Evolutionary conservation across 2,797 vertebrate genomes (phyloP).

Genomic region (Scolopax rusticola): DNA sequence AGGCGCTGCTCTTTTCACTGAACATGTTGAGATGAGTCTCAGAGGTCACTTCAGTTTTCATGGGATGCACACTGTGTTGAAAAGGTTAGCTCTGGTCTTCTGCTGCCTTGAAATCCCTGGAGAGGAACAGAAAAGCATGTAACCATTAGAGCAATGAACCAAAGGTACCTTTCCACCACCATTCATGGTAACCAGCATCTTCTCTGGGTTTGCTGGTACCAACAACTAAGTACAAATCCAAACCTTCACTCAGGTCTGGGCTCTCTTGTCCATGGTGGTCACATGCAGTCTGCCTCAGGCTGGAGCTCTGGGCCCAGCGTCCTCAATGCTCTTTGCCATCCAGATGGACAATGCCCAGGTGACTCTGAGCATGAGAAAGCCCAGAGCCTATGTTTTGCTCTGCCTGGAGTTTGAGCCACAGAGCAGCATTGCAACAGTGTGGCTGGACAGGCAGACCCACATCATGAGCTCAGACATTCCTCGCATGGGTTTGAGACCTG

Average conservation of each 20-base stretch:
- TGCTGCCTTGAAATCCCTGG: slow-evolving; percentile 18
- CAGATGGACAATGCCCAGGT: neutral
- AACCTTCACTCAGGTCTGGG: neutral
- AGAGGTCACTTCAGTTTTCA: neutral
- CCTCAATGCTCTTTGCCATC: neutral
- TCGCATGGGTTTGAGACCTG: neutral
- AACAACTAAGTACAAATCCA: neutral
- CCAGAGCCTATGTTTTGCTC: neutral
- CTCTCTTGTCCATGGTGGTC: neutral
- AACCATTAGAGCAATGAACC: neutral
- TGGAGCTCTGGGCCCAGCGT: neutral
- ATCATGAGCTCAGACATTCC: neutral
- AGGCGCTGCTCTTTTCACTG: slow-evolving; percentile 77
- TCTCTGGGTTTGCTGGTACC: fast-evolving
- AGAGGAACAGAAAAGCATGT: neutral
- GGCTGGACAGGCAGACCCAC: neutral
- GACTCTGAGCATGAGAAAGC: fast-evolving
- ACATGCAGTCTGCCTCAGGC: neutral
- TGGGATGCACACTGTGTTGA: neutral
- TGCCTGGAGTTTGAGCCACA: neutral
- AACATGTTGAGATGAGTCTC: slow-evolving; percentile 59
- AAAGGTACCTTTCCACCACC: neutral
- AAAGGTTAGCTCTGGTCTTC: neutral
- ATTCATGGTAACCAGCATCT: neutral
- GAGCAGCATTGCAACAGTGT: neutral